Evolutionary conservation across 2,113 vertebrate species (phyloP).

Genomic region (Oryzias javanicus): DNA sequence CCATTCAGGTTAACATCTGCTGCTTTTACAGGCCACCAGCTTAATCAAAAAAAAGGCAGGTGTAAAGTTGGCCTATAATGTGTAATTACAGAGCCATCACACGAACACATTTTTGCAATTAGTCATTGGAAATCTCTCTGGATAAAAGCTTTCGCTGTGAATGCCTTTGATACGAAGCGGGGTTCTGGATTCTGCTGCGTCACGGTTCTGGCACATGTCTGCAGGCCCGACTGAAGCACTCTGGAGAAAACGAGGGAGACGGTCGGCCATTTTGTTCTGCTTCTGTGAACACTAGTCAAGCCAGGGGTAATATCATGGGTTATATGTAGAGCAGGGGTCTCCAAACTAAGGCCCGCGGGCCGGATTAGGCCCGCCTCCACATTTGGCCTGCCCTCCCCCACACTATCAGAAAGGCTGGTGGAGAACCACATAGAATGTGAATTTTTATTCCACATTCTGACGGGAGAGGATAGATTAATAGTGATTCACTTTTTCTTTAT

Average conservation of each 20-base stretch:
- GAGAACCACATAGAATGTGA: too few relatives aligned
- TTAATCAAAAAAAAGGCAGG: background rate
- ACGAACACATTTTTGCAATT: conserved; percentile 17
- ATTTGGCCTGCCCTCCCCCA: too few relatives aligned
- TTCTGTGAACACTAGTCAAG: too few relatives aligned
- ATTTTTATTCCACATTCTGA: too few relatives aligned
- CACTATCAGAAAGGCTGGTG: too few relatives aligned
- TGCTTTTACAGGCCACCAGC: background rate
- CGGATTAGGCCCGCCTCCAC: too few relatives aligned
- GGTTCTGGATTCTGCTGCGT: conserved; percentile 24
- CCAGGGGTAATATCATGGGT: too few relatives aligned
- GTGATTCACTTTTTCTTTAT: too few relatives aligned
- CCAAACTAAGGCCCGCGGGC: too few relatives aligned
- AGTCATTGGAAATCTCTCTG: conserved; percentile 6
- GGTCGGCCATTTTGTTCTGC: too few relatives aligned
- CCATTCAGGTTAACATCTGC: background rate
- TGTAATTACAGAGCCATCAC: conserved; percentile 25
- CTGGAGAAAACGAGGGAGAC: background rate
- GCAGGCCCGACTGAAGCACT: conserved; percentile 14
- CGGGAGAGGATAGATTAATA: too few relatives aligned
- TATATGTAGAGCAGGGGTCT: too few relatives aligned
- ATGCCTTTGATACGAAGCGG: conserved; percentile 32
- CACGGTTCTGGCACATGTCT: conserved; percentile 14
- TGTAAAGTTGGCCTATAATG: conserved; percentile 1
- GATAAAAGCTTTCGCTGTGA: conserved; percentile 12